These are phyloP conservation scores for Margaritifera margaritifera DNA, from an alignment of 2,888 invertebrate genomes.

Conservation along the genomic window DNA sequence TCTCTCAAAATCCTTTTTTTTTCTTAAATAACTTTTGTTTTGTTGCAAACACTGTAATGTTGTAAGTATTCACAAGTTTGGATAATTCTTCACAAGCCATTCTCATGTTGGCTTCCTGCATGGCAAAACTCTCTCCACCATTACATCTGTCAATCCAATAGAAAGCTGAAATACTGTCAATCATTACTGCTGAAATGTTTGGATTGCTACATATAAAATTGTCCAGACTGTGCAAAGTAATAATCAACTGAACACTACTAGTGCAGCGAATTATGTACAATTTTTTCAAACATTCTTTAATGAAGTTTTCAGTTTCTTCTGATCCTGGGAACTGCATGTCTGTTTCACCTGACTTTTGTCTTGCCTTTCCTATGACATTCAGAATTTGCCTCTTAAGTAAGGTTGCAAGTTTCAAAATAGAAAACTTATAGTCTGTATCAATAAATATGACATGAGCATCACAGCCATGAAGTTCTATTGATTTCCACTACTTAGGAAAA, in stretches of 20 bases:
- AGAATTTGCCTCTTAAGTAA: conserved; percentile 58
- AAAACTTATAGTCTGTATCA: conserved; percentile 68
- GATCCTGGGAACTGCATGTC: conserved; percentile 2
- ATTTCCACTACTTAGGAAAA: conserved; percentile 56
- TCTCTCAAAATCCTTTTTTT: conserved; percentile 23
- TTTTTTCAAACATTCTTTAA: conserved; percentile 54
- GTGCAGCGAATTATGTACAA: conserved; percentile 55
- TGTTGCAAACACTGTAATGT: conserved; percentile 51
- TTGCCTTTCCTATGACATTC: not conserved
- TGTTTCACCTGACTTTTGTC: conserved; percentile 1
- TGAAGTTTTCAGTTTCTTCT: conserved; percentile 49
- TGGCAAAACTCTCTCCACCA: conserved; percentile 41
- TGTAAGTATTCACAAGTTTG: conserved; percentile 51
- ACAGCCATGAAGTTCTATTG: conserved; percentile 48
- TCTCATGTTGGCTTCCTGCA: conserved; percentile 45
- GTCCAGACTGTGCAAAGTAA: conserved; percentile 62
- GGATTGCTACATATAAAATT: conserved; percentile 46
- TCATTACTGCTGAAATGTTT: conserved; percentile 51
- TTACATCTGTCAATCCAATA: conserved; percentile 64
- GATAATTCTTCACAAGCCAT: conserved; percentile 39
- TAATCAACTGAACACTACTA: conserved; percentile 55
- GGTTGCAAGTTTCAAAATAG: conserved; percentile 56
- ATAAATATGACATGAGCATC: conserved; percentile 61
- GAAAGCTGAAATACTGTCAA: conserved; percentile 69
- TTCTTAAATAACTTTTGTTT: conserved; percentile 54